Evolutionary conservation across 1,140 invertebrate species (phyloP), one percentile per base, ranked within the genome.

Genomic region (Drosophila persimilis): DNA sequence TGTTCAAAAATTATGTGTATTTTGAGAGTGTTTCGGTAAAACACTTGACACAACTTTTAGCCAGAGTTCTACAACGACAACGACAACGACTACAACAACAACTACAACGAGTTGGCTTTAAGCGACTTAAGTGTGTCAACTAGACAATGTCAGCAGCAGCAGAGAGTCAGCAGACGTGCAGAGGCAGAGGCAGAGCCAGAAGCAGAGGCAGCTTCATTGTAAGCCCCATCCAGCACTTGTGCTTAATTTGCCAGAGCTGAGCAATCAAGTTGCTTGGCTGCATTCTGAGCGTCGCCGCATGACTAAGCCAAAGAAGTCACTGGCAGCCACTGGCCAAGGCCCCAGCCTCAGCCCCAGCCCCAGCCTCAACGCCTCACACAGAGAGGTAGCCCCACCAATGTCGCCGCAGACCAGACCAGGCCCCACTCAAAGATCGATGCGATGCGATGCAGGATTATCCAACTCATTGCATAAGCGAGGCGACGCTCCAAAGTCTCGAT

Each of bases 41-140:
- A 52, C 80, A 84, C 71, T 84, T 43, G 75, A 75, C 43, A 56
- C 54, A 85, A 73, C 66, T 77, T 80, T 73, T 60, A 85, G 52
- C 80, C 71, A 83, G 78, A 88, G 81, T 73, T 85, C 77, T 76
- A 64, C 76, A 53, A 45, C 59, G 47, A 50, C 76, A 53, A 45
- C 59, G 47, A 50, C 61, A 35, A 53, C 20, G 20, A 20, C 20
- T 20, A 20, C 20, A 20, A 20, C 20, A 20, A 20, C 20, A 20
- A 20, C 17, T 17, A 17, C 35, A 39, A 39, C 51, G 50, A 57
- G 57, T 65, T 67, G 48, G 65, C 62, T 67, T 73, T 86, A 86
- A 80, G 77, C 88, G 78, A 78, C 81, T 88, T 88, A 86, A 86
- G 81, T 86, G 78, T 86, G 81, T 86, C 81, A 86, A 86, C 78